Percentiles rank a stretch among this genome's conserved stretches.
Evolutionary conservation across 2,113 vertebrate species (phyloP).

Genomic region (Nycticorax nycticorax): DNA sequence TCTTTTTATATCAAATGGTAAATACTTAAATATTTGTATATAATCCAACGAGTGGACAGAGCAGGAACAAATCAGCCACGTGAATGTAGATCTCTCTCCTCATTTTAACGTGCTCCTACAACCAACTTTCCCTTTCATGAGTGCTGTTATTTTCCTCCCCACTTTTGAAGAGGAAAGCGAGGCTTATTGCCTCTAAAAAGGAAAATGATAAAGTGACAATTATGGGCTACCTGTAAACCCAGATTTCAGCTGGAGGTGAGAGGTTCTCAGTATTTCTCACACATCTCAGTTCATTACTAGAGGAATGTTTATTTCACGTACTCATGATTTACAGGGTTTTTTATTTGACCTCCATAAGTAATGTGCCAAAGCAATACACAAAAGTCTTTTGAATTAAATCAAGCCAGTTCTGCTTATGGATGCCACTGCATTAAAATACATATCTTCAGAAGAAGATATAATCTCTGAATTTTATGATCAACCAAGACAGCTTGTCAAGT

Average conservation of each 20-base stretch:
- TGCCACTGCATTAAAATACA: background rate
- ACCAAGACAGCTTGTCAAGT: background rate
- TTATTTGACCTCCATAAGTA: background rate
- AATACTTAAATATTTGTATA: conserved; percentile 9
- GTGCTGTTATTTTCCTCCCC: background rate
- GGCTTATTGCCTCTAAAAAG: background rate
- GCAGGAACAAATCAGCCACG: background rate
- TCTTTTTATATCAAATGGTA: background rate
- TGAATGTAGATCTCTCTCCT: background rate
- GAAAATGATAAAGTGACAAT: background rate
- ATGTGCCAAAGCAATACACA: background rate
- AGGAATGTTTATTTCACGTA: background rate
- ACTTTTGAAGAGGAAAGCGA: background rate
- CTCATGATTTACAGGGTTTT: background rate
- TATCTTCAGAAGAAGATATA: background rate
- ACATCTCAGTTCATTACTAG: background rate
- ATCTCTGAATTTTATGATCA: background rate
- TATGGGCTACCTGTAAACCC: background rate
- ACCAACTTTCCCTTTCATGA: background rate
- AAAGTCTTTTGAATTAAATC: conserved; percentile 5
- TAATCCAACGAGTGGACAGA: background rate
- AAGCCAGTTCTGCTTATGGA: background rate
- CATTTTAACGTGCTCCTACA: background rate
- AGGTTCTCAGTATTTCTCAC: background rate
- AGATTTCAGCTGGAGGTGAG: background rate